Evolutionary conservation across 2,888 invertebrate genomes (phyloP), one percentile per base, ranked within the genome.

Genomic region (Rhagonycha lutea): DNA sequence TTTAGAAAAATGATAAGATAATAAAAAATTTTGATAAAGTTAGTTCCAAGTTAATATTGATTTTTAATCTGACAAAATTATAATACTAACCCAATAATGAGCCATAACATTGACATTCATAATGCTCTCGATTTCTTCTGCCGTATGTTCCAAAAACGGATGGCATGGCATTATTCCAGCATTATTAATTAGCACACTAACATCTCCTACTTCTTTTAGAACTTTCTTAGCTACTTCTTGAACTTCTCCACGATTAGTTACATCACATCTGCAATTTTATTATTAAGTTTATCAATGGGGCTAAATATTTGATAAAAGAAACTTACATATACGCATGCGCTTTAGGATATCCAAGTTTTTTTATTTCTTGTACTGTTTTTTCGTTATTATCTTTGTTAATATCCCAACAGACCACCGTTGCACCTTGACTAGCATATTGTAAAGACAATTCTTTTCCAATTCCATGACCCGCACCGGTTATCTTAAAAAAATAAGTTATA

Each of bases 131-230:
- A 96, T 92, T 84, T 95, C 94, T 77, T 91, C 90, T 28, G 91
- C 89, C 0, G 91, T 90, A 76, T 93, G 92, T 67, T 92, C 89
- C 32, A 92, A 86, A 70, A 96, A 88, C 0, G 92, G 89, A 85
- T 93, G 93, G 82, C 93, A 93, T 0, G 95, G 94, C 94, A 96
- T 95, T 79, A 96, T 94, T 4, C 96, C 96, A 0, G 96, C 96
- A 88, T 96, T 96, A 88, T 96, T 96, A 9, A 96, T 90, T 72
- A 96, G 87, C 84, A 96, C 92, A 0, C 93, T 92, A 4, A 96
- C 92, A 72, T 92, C 91, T 0, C 96, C 96, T 0, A 96, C 92
- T 81, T 96, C 93, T 5, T 88, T 86, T 69, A 90, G 90, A 1
- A 95, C 90, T 83, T 90, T 91, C 70, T 90, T 90, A 0, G 93